Evolutionary conservation across 2,888 invertebrate genomes (phyloP).

Genomic region (Hyalella azteca): DNA sequence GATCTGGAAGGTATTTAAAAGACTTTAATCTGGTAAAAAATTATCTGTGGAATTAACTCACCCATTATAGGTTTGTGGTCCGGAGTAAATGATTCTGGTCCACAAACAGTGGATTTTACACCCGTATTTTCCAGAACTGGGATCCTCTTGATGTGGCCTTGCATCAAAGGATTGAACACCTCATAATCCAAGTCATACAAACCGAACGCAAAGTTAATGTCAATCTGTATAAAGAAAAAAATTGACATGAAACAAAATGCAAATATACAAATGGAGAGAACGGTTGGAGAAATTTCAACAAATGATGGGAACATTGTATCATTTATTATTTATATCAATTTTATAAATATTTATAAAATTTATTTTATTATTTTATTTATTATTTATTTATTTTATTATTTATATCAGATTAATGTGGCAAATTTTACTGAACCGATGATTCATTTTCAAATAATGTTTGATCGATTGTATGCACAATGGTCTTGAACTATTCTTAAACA

Average conservation of each 20-base stretch:
- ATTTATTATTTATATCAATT: too few relatives aligned
- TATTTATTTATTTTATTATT: too few relatives aligned
- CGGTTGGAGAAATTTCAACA: too few relatives aligned
- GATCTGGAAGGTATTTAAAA: too few relatives aligned
- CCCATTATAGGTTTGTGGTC: conserved; percentile 89
- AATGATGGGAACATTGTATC: too few relatives aligned
- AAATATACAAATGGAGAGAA: too few relatives aligned
- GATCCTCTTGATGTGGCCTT: conserved; percentile 73
- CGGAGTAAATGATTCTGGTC: conserved; percentile 90
- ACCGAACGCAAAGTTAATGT: conserved; percentile 79
- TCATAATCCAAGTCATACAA: conserved; percentile 88
- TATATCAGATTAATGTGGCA: background rate
- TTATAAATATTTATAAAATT: too few relatives aligned
- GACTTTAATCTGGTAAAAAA: too few relatives aligned
- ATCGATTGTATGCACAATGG: too few relatives aligned
- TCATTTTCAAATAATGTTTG: background rate
- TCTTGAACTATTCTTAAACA: too few relatives aligned
- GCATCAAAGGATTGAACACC: conserved; percentile 78
- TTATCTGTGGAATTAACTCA: conserved; percentile 44
- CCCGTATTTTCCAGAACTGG: conserved; percentile 78
- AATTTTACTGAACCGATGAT: background rate
- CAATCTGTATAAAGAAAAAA: conserved; percentile 66
- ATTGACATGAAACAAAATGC: too few relatives aligned
- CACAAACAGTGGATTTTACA: conserved; percentile 85
- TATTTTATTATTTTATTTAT: too few relatives aligned